Conservation (phyloP, 1,140 invertebrate species). For the Copidosoma floridanum region DNA sequence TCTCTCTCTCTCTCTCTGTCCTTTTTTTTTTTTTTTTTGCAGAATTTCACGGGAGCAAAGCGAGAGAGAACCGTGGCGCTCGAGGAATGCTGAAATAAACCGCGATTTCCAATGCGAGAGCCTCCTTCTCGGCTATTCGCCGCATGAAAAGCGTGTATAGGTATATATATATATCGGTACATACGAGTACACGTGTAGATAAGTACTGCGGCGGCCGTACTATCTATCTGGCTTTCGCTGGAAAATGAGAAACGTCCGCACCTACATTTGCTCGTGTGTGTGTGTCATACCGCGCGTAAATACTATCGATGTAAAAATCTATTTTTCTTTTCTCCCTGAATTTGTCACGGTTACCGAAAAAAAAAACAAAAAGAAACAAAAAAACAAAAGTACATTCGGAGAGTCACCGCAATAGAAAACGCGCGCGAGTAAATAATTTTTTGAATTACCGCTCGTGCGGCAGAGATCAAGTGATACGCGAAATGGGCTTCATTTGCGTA, state of each 20-base stretch:
- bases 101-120: slow-evolving; percentile 17
- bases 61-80: slow-evolving; percentile 5
- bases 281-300: too few relatives aligned
- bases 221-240: not conserved
- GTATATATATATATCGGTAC: too few relatives aligned
- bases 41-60: not conserved
- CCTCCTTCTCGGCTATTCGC: slow-evolving; percentile 10
- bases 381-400: too few relatives aligned
- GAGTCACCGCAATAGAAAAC: too few relatives aligned
- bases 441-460: too few relatives aligned
- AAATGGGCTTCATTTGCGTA: too few relatives aligned
- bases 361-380: too few relatives aligned
- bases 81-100: slow-evolving; percentile 23
- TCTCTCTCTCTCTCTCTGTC: not conserved
- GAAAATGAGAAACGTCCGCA: slow-evolving; percentile 15
- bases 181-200: too few relatives aligned
- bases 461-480: too few relatives aligned
- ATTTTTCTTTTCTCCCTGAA: not conserved
- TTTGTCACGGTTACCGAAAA: too few relatives aligned
- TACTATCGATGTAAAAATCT: too few relatives aligned
- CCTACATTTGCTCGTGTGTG: not conserved
- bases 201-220: slow-evolving; percentile 6
- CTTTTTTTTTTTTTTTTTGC: not conserved
- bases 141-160: slow-evolving; percentile 14
- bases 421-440: too few relatives aligned